Evolutionary conservation across 2,888 invertebrate genomes (phyloP), one percentile per base, ranked within the genome.

Genomic region (Meta bourneti): DNA sequence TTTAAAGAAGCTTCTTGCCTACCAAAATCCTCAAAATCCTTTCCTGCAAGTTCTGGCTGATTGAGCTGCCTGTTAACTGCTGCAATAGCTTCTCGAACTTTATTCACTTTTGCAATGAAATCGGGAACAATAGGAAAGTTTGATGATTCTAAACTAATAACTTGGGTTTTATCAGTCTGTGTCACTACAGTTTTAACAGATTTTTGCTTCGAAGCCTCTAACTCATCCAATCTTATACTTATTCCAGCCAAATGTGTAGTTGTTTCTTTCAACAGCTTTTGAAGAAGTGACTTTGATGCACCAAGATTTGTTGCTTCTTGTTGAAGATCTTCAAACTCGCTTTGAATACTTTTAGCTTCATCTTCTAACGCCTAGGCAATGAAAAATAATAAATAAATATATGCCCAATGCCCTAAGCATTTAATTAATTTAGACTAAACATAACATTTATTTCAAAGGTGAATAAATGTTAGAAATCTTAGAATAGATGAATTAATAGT

Each of bases 301-400:
- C 93, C 93, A 78, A 80, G 16, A 19, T 89, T 89, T 48, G 75
- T 61, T 11, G 89, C 93, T 81, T 88, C 82, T 86, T 93, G 84
- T 34, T 93, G 93, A 19, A 93, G 54, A 48, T 51, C 70, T 72
- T 89, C 85, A 48, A 93, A 70, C 34, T 93, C 93, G 51, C 51
- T 95, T 7, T 96, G 96, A 90, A 97, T 95, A 87, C 95, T 95
- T 93, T 96, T 96, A 83, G 97, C 96, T 94, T 97, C 97, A 77
- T 96, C 95, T 93, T 96, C 96, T 93, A 97, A 96, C 54, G 88
- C 85, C 93, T 92, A 74, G 49, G 51, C 80, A 72, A 72, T 5
- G 72, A 52, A 48, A 16, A 52, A 8, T 79, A 1, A 54, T 51
- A 7, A 79, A n/a, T 52, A 78, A 61, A 79, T 20, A 20, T 79